These are phyloP conservation scores for Ennomos fuscantarius DNA, from an alignment of 2,888 invertebrate genomes.

Conservation along the genomic window DNA sequence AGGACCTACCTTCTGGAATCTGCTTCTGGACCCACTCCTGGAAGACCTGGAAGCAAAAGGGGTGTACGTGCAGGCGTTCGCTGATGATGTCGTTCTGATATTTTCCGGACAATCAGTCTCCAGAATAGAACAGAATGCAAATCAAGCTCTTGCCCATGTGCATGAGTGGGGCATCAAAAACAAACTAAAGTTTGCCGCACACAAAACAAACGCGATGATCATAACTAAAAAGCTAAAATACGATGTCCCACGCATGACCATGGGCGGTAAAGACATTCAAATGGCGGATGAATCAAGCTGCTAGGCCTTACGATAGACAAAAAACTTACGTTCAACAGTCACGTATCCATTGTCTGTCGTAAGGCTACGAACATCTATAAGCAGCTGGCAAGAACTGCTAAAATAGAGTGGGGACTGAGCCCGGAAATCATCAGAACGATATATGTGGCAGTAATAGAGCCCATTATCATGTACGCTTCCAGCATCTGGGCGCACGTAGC, in stretches of 20 bases:
- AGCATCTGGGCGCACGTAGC: background rate
- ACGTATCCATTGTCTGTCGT: no score
- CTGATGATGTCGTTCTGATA: background rate
- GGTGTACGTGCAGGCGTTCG: background rate
- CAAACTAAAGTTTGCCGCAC: no score
- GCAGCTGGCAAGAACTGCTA: constrained; percentile 3
- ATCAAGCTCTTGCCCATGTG: background rate
- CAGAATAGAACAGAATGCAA: background rate
- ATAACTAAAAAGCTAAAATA: background rate
- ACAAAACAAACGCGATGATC: background rate
- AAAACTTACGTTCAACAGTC: background rate
- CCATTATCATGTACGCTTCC: constrained; percentile 2
- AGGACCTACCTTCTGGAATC: background rate
- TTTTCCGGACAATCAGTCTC: background rate
- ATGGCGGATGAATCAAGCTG: constrained; percentile 6
- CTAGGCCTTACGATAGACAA: constrained; percentile 10
- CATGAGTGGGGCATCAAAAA: background rate
- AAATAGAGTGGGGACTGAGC: constrained; percentile 4
- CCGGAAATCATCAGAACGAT: constrained; percentile 10
- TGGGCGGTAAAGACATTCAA: background rate
- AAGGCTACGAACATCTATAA: constrained; percentile 8
- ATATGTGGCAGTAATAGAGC: constrained; percentile 1
- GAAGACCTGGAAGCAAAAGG: background rate
- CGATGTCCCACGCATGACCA: background rate
- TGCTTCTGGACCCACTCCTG: background rate